Evolutionary conservation across 1,140 invertebrate species (phyloP), one percentile per base, ranked within the genome.

Genomic region (Heliconius himera): DNA sequence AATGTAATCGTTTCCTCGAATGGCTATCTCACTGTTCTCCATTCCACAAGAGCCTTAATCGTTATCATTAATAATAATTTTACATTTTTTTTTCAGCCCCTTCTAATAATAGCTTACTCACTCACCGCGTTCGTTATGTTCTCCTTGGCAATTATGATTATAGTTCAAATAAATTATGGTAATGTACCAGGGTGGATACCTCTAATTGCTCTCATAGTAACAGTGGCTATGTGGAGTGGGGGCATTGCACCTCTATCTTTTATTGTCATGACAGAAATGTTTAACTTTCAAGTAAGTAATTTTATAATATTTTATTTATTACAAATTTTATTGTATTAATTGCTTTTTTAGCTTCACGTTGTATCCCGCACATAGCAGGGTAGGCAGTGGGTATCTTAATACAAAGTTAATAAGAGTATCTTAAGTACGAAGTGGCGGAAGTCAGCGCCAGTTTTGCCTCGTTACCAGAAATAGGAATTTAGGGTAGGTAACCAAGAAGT

Each of bases 211-310:
- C 89, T 94, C 77, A 79, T 91, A 29, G 20, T 84, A 0, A 36
- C 81, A 1, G 81, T 91, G 1, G 86, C 81, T 60, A 86, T 82
- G 66, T 89, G 83, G 36, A 84, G 87, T 70, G 86, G 82, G 8
- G 88, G 86, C 0, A 76, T 90, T 2, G 81, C 81, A 6, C 85
- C 90, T 0, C 26, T 90, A 20, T 89, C 89, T 0, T 91, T 83
- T 51, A 83, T 93, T 6, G 83, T 93, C 8, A 85, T 89, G 81
- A 81, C 90, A 18, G 91, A 93, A 70, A 85, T 90, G 82, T 91
- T 91, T 70, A 91, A 84, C 76, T 91, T 91, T 74, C 89, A 91
- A 81, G 86, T 87, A 81, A 82, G 73, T 82, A 2, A 8, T n/a
- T 8, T 26, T 66, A 26, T 26, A 29, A 22, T 56, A 41, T 46